A percentile compares a stretch with the other conserved stretches of the same genome.
phyloP scores from a whole-genome alignment of 64 coral and sea anemone genomes.

The Porites lutea region DNA sequence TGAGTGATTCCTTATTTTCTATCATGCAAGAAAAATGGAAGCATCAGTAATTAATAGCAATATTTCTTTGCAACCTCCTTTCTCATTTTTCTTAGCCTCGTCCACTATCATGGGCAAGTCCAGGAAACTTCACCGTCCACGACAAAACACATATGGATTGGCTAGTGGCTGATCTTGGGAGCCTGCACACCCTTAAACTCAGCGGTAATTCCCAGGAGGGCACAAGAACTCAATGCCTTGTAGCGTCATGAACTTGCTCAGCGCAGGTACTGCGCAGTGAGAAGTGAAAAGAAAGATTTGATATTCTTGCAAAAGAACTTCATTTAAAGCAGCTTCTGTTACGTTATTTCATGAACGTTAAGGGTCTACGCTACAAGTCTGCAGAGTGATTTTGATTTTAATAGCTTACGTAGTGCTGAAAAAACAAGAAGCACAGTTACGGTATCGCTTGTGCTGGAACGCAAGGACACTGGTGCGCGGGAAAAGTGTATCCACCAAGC shows the following conservation, averaged over 20 bases:
- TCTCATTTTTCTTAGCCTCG: slow-evolving; percentile 51
- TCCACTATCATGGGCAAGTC: slow-evolving; percentile 87
- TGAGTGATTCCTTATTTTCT: too few relatives aligned
- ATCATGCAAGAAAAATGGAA: background rate
- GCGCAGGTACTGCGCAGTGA: background rate
- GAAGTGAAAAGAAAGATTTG: background rate
- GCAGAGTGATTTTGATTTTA: too few relatives aligned
- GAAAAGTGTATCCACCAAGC: too few relatives aligned
- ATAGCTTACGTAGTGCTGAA: too few relatives aligned
- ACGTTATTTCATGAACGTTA: too few relatives aligned
- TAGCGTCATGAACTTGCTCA: slow-evolving; percentile 12
- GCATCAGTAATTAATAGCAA: background rate
- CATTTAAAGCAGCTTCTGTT: too few relatives aligned
- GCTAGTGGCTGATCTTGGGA: slow-evolving; percentile 88
- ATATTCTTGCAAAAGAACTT: too few relatives aligned
- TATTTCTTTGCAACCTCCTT: background rate
- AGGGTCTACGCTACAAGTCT: too few relatives aligned
- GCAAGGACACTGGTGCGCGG: too few relatives aligned
- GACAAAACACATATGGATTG: slow-evolving; percentile 89
- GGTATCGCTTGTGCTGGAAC: too few relatives aligned
- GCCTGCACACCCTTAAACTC: slow-evolving; percentile 16
- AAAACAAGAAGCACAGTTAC: too few relatives aligned
- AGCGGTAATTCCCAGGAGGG: slow-evolving; percentile 18
- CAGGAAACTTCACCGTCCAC: slow-evolving; percentile 80
- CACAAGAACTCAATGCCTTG: slow-evolving; percentile 3